phyloP scores from a whole-genome alignment of 2,888 invertebrate species.

The Pseudococcus viburni region DNA sequence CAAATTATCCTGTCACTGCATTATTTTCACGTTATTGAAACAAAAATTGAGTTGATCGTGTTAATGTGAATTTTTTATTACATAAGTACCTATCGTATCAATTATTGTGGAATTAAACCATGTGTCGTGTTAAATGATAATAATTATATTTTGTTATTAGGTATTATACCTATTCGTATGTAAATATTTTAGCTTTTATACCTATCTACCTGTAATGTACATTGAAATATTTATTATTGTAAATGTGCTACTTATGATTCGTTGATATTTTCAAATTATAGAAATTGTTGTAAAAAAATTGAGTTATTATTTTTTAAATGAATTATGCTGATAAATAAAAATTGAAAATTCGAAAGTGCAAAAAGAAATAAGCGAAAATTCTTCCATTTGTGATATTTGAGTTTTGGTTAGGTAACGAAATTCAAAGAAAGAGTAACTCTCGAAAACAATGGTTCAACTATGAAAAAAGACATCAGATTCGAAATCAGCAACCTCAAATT shows the following conservation, averaged over 20 bases:
- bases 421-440: too few species aligned
- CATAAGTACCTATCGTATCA: neutral
- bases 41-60: neutral
- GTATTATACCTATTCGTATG: neutral
- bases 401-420: too few species aligned
- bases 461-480: too few species aligned
- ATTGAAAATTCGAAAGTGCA: too few species aligned
- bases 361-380: too few species aligned
- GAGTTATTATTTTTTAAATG: neutral
- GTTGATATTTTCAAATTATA: constrained; percentile 55
- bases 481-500: too few species aligned
- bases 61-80: neutral
- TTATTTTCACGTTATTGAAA: neutral
- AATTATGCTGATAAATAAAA: too few species aligned
- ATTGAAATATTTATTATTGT: constrained; percentile 24
- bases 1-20: too few species aligned
- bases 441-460: too few species aligned
- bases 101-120: neutral
- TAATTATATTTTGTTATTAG: constrained; percentile 16
- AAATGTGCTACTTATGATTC: neutral
- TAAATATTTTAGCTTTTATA: constrained; percentile 48
- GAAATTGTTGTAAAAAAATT: constrained; percentile 38
- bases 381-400: too few species aligned
- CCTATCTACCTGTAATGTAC: neutral
- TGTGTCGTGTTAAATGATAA: neutral